Evolutionary conservation across 2,113 vertebrate species (phyloP).

Genomic region (Thalassoma bifasciatum): DNA sequence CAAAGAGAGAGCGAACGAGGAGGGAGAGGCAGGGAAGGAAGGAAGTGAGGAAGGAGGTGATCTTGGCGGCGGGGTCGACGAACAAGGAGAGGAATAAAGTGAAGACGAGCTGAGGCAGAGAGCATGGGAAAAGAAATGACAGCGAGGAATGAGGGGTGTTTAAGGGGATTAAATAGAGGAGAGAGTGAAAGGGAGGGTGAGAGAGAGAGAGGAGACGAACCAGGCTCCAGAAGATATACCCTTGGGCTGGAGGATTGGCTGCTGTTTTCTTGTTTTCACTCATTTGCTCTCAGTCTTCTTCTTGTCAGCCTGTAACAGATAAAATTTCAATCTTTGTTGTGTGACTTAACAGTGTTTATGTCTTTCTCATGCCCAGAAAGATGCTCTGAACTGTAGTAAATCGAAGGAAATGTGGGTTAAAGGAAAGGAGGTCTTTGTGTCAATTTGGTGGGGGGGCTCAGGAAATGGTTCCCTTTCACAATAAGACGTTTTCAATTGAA

Average conservation of each 20-base stretch:
- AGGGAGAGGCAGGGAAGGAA: slow-evolving; percentile 9
- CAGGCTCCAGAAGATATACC: slow-evolving; percentile 42
- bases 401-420: slow-evolving; percentile 18
- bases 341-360: slow-evolving; percentile 45
- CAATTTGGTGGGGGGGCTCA: background rate
- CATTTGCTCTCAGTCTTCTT: slow-evolving; percentile 36
- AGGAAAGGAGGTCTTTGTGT: slow-evolving; percentile 9
- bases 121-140: slow-evolving; percentile 52
- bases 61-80: slow-evolving; percentile 27
- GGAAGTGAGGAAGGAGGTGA: slow-evolving; percentile 4
- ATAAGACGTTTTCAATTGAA: background rate
- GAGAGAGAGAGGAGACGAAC: slow-evolving; percentile 39
- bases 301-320: slow-evolving; percentile 43
- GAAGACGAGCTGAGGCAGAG: slow-evolving; percentile 25
- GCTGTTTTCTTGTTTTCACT: slow-evolving; percentile 45
- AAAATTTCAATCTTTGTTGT: slow-evolving; percentile 40
- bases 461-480: slow-evolving; percentile 15
- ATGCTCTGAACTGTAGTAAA: slow-evolving; percentile 4
- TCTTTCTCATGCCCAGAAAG: slow-evolving; percentile 43
- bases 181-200: slow-evolving; percentile 15
- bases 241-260: slow-evolving; percentile 43
- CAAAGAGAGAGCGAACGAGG: slow-evolving; percentile 31
- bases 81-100: slow-evolving; percentile 53
- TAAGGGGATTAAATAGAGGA: slow-evolving; percentile 52
- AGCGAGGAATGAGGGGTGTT: slow-evolving; percentile 40